Evolutionary conservation across 2,113 vertebrate genomes (phyloP), one percentile per base, ranked within the genome.

Genomic region (Phylloscopus whistleri): DNA sequence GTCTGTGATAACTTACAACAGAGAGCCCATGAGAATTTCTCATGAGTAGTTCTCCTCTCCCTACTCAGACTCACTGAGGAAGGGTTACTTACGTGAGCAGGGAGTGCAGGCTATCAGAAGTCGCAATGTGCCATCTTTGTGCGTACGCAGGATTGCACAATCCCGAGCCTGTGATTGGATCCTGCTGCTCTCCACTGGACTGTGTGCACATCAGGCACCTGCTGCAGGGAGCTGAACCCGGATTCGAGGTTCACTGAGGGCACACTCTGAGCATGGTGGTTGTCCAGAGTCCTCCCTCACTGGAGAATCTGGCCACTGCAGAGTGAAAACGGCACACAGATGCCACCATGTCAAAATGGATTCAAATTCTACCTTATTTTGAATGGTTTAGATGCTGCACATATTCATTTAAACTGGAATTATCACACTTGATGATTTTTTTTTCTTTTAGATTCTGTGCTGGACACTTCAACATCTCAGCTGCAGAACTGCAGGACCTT

Each of bases 371-470:
- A 10, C 13, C 37, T 68, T 30, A 21, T 15, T 60, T 44, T 37
- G 14, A 56, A 33, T 23, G 43, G 43, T 9, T 75, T 56, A 1
- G 1, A 8, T 44, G 44, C 6, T 80, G 49, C 0, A 0, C 19
- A 9, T 30, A 44, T 17, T 26, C 13, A 14, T 63, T 64, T 56
- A 68, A 94, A 83, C 24, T 46, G 30, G 33, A 56, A 2, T 79
- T 86, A 88, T 75, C 33, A 74, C 4, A 56, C 11, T 18, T 19
- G 16, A 19, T 24, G 11, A 21, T 37, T 43, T 55, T 46, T 55
- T 46, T 84, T 88, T 73, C 27, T 88, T 92, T 30, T 56, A 37
- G 21, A 43, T 69, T 21, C 18, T 7, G 1, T 39, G 21, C 33
- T 72, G 33, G 52, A 31, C 20, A 43, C 22, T 55, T 66, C 43